phyloP scores from a whole-genome alignment of 2,113 vertebrate genomes.

The Patagioenas fasciata region DNA sequence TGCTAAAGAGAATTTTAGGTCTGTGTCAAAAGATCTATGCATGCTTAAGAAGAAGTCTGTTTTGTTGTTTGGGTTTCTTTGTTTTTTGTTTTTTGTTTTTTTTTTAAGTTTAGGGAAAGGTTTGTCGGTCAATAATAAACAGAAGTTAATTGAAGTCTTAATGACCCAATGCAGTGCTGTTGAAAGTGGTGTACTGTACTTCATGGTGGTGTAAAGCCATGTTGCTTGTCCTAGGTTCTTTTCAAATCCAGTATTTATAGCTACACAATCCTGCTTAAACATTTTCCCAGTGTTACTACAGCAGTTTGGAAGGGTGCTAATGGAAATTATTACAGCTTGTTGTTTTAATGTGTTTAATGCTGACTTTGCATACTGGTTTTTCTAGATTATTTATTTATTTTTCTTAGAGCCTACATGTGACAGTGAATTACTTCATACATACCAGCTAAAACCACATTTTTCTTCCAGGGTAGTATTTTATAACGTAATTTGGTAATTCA shows the following conservation, averaged over 20 bases:
- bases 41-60: neutral
- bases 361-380: neutral
- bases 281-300: neutral
- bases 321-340: neutral
- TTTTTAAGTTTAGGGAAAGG: neutral
- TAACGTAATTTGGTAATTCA: slow-evolving; percentile 10
- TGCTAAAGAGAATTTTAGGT: neutral
- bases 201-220: neutral
- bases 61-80: neutral
- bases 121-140: neutral
- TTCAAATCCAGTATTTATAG: neutral
- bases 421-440: neutral
- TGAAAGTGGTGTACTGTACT: neutral
- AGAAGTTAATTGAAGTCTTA: neutral
- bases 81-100: no score
- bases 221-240: neutral
- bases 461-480: neutral
- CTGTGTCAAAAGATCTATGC: neutral
- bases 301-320: neutral
- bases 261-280: neutral
- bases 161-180: neutral
- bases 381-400: neutral
- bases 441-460: slow-evolving; percentile 27
- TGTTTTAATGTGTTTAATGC: neutral
- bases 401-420: neutral